phyloP scores from a whole-genome alignment of 1,140 invertebrate species.

The Asobara japonica region DNA sequence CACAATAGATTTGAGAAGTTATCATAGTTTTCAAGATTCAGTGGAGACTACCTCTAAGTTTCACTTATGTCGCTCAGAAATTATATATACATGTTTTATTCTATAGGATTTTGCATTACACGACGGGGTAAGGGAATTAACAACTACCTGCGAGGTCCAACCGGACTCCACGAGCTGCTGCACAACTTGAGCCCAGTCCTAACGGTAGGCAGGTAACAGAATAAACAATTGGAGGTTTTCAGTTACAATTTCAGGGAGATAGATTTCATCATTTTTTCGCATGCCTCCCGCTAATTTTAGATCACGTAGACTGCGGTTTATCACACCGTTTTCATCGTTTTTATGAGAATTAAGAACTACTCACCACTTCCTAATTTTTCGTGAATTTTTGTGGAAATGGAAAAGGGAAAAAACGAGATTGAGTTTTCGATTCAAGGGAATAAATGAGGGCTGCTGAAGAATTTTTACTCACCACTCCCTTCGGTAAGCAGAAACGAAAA shows the following conservation, averaged over 20 bases:
- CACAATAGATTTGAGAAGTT: no score
- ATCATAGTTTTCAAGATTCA: no score
- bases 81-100: neutral
- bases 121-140: constrained; percentile 42
- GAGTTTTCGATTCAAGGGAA: constrained; percentile 26
- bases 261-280: constrained; percentile 18
- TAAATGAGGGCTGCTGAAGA: neutral
- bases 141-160: constrained; percentile 81
- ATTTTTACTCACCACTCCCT: constrained; percentile 51
- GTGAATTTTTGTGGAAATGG: constrained; percentile 28
- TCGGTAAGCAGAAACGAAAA: constrained; percentile 46
- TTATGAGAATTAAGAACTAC: constrained; percentile 45
- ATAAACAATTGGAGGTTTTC: constrained; percentile 55
- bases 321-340: constrained; percentile 13
- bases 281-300: neutral
- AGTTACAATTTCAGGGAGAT: constrained; percentile 31
- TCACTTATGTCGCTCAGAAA: no score
- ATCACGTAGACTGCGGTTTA: neutral
- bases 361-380: constrained; percentile 66
- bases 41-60: no score
- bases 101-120: neutral
- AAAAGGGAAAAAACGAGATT: constrained; percentile 42
- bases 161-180: constrained; percentile 82
- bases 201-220: constrained; percentile 65
- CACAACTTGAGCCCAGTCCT: constrained; percentile 83